Conservation (phyloP, 2,113 vertebrate species). For the Gymnorhina tibicen region DNA sequence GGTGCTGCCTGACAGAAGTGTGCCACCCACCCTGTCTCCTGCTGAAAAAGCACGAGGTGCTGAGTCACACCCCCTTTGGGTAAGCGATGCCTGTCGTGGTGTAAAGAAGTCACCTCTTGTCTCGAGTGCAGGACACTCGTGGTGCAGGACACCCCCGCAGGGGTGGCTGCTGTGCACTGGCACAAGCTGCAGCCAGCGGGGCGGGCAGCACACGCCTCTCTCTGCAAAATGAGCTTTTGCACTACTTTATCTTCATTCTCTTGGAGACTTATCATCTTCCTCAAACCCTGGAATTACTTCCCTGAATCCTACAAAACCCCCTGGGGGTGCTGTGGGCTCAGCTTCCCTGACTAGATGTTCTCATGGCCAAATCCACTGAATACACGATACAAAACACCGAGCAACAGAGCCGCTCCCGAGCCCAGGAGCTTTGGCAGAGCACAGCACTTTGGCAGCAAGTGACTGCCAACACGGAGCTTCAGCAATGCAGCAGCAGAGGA, state of each 20-base stretch:
- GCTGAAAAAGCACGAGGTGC: not conserved
- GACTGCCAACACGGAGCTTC: not conserved
- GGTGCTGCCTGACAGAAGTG: not conserved
- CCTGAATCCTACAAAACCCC: not conserved
- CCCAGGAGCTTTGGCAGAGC: not conserved
- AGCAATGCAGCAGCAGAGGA: not conserved
- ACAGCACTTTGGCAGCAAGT: not conserved
- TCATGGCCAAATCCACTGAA: not conserved
- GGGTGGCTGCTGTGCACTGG: rapidly evolving
- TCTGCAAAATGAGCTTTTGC: not conserved
- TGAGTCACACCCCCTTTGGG: not conserved
- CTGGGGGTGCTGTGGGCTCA: not conserved
- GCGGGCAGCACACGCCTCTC: rapidly evolving
- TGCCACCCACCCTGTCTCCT: rapidly evolving
- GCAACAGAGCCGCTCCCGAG: not conserved
- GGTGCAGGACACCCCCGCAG: not conserved
- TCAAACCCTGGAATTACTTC: not conserved
- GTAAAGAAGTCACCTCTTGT: not conserved
- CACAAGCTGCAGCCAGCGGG: not conserved
- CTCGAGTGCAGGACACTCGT: rapidly evolving
- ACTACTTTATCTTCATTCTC: not conserved
- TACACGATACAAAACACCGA: rapidly evolving
- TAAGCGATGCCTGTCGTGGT: rapidly evolving
- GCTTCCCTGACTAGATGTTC: not conserved
- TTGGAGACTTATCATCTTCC: not conserved